Evolutionary conservation across 2,113 vertebrate genomes (phyloP).

Genomic region (Glareola pratincola): DNA sequence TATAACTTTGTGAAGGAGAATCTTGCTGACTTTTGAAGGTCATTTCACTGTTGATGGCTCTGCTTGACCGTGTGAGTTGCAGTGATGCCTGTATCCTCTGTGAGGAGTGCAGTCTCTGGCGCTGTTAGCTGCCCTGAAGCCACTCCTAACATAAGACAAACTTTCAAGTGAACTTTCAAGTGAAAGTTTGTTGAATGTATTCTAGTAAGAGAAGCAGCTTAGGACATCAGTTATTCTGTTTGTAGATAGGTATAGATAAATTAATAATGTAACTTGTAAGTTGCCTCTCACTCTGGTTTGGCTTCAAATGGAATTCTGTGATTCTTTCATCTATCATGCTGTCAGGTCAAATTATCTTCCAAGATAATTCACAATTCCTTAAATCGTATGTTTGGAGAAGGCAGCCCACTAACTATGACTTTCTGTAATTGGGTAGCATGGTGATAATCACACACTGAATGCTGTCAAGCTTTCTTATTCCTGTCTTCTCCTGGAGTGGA

Average conservation of each 20-base stretch:
- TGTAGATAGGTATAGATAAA: not conserved
- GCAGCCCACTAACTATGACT: not conserved
- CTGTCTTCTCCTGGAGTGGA: not conserved
- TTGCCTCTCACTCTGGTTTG: not conserved
- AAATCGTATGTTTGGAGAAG: not conserved
- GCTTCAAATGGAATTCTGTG: not conserved
- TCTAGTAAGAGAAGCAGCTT: not conserved
- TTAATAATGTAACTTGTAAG: not conserved
- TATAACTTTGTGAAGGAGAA: not conserved
- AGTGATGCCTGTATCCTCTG: not conserved
- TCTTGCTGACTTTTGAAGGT: not conserved
- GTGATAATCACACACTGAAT: not conserved
- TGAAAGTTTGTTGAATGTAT: not conserved
- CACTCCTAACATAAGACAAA: not conserved
- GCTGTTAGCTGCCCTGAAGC: not conserved
- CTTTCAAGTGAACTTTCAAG: not conserved
- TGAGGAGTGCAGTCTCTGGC: not conserved
- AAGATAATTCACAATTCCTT: not conserved
- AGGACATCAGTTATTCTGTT: not conserved
- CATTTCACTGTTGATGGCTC: not conserved
- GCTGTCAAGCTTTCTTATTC: not conserved
- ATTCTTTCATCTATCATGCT: not conserved
- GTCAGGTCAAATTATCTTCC: not conserved
- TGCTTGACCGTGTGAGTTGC: not conserved
- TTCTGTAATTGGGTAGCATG: not conserved